Base-by-base conservation (phyloP, 2,888 invertebrate species). In the Parapristionchus giblindavisi region DNA sequence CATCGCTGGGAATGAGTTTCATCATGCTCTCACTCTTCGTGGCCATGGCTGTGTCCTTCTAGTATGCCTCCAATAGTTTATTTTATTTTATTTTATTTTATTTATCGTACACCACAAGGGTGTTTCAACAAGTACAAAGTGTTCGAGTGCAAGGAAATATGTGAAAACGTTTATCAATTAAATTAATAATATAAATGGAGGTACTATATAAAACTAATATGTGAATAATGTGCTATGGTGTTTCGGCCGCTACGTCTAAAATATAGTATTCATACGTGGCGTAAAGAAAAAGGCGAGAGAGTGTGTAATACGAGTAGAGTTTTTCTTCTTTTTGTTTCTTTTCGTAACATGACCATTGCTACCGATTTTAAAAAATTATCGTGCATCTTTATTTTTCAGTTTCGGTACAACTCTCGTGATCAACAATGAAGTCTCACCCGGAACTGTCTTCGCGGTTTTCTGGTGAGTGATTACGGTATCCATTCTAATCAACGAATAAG, bases 391-490 rank as follows among this genome's bases (percentile, higher is more conserved):
- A 17, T 17, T 27, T 32, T 38, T 72, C 63, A 76, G 78, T 63
- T 83, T 68, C 58, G 84, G 84, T 11, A 81, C 81, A 3, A 65
- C 58, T 14, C 77, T 83, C 52, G 81, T 83, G 11, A 76, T 82
- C 32, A 54, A 72, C 5, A 78, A 77, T 8, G 56, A 70, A 11
- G 78, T 79, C 29, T 73, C 79, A 17, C 77, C 81, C 5, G 83
- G 83, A 38, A 80, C 79, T 0, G 75, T 76, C 0, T 82, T 83
- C 52, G 81, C 80, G 0, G 83, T 81, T 3, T 83, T 82, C 65
- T 82, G 83, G 83, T 92, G 54, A n/a, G n/a, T 27, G 54, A 14
- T 24, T 24, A 54, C 24, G 5, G 54, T 8, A 3, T n/a, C 52
- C 43, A 8, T 17, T n/a, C 43, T 52, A 34, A 36, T 68, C 8